Evolutionary conservation across 1,140 invertebrate species (phyloP).

Genomic region (Brachionus rotundiformis): DNA sequence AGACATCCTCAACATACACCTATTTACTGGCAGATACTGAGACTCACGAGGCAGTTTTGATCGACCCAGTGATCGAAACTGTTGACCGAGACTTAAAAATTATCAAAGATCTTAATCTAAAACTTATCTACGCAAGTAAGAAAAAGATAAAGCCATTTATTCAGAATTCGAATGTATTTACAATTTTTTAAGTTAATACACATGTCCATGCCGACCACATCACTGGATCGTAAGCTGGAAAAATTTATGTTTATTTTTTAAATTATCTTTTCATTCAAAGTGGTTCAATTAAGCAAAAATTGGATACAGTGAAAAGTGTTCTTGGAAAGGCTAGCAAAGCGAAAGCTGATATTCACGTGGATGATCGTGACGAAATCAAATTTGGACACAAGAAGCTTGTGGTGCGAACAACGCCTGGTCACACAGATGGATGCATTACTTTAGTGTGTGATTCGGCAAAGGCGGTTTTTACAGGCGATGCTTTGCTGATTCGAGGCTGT

Average conservation of each 20-base stretch:
- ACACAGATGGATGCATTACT: slow-evolving; percentile 85
- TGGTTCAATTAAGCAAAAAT: slow-evolving; percentile 25
- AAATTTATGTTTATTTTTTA: too few relatives aligned
- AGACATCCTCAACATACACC: slow-evolving; percentile 87
- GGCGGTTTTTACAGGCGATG: slow-evolving; percentile 91
- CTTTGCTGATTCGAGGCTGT: slow-evolving; percentile 80
- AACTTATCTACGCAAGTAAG: slow-evolving; percentile 82
- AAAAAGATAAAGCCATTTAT: neutral
- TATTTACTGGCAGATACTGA: slow-evolving; percentile 84
- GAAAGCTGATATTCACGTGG: slow-evolving; percentile 77
- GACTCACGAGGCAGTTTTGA: slow-evolving; percentile 80
- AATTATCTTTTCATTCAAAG: too few relatives aligned
- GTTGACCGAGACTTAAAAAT: slow-evolving; percentile 64
- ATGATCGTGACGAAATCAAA: slow-evolving; percentile 71
- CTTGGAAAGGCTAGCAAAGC: slow-evolving; percentile 72
- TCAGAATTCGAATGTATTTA: slow-evolving; percentile 53
- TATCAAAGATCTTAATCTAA: slow-evolving; percentile 64
- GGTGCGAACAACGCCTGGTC: slow-evolving; percentile 76
- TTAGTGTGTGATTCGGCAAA: slow-evolving; percentile 73
- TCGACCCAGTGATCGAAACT: slow-evolving; percentile 89
- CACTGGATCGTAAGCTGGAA: slow-evolving; percentile 76
- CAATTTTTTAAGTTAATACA: slow-evolving; percentile 84
- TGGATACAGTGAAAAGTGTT: neutral
- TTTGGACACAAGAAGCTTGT: slow-evolving; percentile 70
- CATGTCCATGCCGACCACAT: slow-evolving; percentile 98